phyloP scores from a whole-genome alignment of 2,113 vertebrate species.

The Beaufortia kweichowensis region DNA sequence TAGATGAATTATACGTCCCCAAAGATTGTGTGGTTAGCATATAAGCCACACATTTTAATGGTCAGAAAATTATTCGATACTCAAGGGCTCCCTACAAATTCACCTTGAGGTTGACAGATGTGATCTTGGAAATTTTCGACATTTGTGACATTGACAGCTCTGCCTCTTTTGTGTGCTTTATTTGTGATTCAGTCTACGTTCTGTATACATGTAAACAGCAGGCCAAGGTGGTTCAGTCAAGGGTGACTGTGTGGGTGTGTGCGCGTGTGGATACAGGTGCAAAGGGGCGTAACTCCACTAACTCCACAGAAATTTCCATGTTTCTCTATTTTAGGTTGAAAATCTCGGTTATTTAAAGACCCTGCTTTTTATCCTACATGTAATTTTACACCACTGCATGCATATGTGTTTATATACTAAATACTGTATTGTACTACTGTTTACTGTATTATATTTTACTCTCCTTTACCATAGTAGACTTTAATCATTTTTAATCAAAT shows the following conservation, averaged over 20 bases:
- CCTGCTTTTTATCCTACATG: neutral
- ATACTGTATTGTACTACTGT: neutral
- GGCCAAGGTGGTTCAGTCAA: constrained; percentile 36
- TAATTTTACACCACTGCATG: neutral
- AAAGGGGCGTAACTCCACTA: neutral
- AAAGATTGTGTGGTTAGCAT: too few relatives aligned
- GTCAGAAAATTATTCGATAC: neutral
- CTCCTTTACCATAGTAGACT: neutral
- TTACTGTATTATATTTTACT: too few relatives aligned
- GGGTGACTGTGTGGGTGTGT: constrained; percentile 24
- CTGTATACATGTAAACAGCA: constrained; percentile 36
- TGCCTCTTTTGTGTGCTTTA: constrained; percentile 9
- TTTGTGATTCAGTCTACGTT: constrained; percentile 30
- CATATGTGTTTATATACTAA: neutral
- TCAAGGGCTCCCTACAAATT: neutral
- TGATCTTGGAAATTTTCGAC: constrained; percentile 22
- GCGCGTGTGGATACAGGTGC: neutral
- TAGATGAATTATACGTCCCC: too few relatives aligned
- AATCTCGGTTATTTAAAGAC: neutral
- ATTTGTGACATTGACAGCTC: constrained; percentile 36
- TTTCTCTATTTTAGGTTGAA: neutral
- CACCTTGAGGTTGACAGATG: constrained; percentile 33
- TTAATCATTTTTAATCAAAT: too few relatives aligned
- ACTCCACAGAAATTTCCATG: neutral
- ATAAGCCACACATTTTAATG: neutral